Conservation (phyloP, 2,797 vertebrate genomes). For the Malacoraja senta region DNA sequence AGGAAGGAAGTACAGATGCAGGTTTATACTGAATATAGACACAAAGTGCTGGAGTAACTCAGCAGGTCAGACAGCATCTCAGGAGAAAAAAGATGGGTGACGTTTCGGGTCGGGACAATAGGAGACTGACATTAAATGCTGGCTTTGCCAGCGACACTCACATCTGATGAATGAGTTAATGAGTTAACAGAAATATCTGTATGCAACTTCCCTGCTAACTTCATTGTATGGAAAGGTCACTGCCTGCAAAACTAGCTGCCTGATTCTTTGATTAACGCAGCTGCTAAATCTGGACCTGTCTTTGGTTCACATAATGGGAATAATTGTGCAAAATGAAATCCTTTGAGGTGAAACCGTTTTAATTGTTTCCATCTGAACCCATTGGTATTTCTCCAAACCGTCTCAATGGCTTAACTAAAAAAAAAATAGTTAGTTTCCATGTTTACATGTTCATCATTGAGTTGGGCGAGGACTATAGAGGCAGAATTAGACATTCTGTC, state of each 20-base stretch:
- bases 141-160: no score
- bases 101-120: no score
- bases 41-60: no score
- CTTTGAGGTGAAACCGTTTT: not conserved
- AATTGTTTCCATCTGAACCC: slow-evolving; percentile 18
- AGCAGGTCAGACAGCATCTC: no score
- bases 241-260: not conserved
- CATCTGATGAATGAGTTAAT: no score
- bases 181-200: not conserved
- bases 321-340: not conserved
- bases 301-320: not conserved
- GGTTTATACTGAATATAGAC: no score
- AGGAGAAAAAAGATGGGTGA: no score
- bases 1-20: no score
- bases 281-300: not conserved
- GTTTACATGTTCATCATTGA: not conserved
- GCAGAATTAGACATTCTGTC: no score
- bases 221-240: slow-evolving; percentile 1
- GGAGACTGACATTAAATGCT: no score
- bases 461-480: no score
- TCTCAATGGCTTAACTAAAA: not conserved
- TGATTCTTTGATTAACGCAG: not conserved
- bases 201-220: not conserved
- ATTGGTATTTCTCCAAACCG: slow-evolving; percentile 12
- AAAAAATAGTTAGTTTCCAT: not conserved